A percentile compares a stretch with the other conserved stretches of the same genome.
phyloP scores from a whole-genome alignment of 2,113 vertebrate genomes.

The Chaetorhynchus papuensis region DNA sequence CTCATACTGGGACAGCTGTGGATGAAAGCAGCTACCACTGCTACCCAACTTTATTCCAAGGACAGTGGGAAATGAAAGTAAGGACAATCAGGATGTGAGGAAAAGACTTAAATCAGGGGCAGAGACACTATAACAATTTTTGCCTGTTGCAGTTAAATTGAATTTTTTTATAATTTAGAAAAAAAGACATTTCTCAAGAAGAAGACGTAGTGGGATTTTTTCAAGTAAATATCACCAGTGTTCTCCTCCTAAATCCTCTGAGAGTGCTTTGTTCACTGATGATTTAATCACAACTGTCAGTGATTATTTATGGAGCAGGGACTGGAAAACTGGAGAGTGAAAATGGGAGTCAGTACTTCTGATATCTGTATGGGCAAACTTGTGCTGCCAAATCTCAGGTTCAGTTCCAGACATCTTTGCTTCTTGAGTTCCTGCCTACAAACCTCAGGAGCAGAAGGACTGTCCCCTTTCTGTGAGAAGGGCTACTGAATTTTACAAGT shows the following conservation, averaged over 20 bases:
- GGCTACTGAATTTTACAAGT: background rate
- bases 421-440: background rate
- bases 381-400: background rate
- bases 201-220: background rate
- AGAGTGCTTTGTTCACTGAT: background rate
- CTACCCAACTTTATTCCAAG: background rate
- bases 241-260: background rate
- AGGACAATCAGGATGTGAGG: background rate
- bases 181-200: background rate
- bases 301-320: background rate
- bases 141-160: background rate
- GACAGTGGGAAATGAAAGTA: background rate
- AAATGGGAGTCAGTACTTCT: background rate
- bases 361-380: background rate
- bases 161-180: background rate
- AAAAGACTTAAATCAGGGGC: background rate
- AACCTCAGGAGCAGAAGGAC: background rate
- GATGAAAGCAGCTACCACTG: background rate
- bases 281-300: background rate
- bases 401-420: background rate
- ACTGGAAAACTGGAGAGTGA: background rate
- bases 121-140: background rate
- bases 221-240: background rate
- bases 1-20: rapidly evolving
- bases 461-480: background rate